Evolutionary conservation across 30 jellyfish, hydroid and myxozoan species (phyloP).

Genomic region (Aurelia aurita complex sp. Pacific): DNA sequence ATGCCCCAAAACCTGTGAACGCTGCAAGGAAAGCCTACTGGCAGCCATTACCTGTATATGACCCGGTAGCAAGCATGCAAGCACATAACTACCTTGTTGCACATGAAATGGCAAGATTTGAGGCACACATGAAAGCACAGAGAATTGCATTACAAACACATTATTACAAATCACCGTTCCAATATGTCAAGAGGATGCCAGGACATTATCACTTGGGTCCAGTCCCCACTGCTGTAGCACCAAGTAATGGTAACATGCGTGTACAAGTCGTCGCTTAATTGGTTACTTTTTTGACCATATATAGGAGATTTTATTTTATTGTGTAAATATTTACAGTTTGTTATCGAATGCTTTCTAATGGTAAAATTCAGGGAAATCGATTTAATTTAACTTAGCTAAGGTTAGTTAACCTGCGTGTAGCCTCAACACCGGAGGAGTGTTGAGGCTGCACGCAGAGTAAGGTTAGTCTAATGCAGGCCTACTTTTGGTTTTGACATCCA

Average conservation of each 20-base stretch:
- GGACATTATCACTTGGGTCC: slow-evolving; percentile 22
- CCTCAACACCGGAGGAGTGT: no score
- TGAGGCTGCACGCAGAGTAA: no score
- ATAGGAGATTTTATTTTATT: background rate
- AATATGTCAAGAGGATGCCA: slow-evolving; percentile 43
- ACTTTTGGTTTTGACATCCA: no score
- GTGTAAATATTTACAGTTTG: background rate
- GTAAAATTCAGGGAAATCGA: no score
- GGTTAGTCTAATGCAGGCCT: no score
- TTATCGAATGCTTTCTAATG: no score
- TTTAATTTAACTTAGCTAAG: no score
- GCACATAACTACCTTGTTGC: slow-evolving; percentile 91
- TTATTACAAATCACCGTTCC: slow-evolving; percentile 62
- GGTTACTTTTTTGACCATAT: slow-evolving; percentile 3
- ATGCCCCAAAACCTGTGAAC: slow-evolving; percentile 65
- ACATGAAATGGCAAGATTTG: slow-evolving; percentile 94
- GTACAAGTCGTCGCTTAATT: slow-evolving; percentile 61
- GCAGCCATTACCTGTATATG: slow-evolving; percentile 81
- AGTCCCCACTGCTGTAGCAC: slow-evolving; percentile 5
- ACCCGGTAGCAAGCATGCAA: slow-evolving; percentile 81
- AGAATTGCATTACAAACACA: slow-evolving; percentile 97
- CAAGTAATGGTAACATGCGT: slow-evolving; percentile 30
- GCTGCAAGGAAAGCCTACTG: slow-evolving; percentile 68
- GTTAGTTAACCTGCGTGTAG: no score
- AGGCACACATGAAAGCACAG: slow-evolving; percentile 87